phyloP scores from a whole-genome alignment of 2,888 invertebrate species.

The Ecliptopera silaceata region DNA sequence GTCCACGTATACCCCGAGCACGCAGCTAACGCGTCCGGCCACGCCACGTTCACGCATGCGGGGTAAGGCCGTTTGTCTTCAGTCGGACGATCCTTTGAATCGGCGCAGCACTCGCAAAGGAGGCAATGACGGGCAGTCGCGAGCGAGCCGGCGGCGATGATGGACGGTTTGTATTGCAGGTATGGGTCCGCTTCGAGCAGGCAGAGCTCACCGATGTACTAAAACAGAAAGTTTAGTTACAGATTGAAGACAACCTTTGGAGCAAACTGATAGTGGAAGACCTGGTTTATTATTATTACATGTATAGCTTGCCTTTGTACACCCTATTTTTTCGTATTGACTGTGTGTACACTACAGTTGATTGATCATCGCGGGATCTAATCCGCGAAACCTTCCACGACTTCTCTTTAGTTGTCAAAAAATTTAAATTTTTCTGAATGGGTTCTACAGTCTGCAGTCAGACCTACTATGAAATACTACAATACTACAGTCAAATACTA shows the following conservation, averaged over 20 bases:
- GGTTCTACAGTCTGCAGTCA: too few species aligned
- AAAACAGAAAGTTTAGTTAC: constrained; percentile 13
- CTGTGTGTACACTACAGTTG: too few species aligned
- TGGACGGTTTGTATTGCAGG: constrained; percentile 91
- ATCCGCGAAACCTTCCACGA: too few species aligned
- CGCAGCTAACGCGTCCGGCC: constrained; percentile 86
- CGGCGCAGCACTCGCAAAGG: constrained; percentile 60
- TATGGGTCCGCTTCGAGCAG: constrained; percentile 94
- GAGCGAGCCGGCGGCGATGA: constrained; percentile 91
- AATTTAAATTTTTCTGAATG: too few species aligned
- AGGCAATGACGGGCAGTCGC: constrained; percentile 91
- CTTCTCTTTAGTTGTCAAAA: too few species aligned
- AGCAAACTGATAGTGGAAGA: too few species aligned
- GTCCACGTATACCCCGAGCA: constrained; percentile 86
- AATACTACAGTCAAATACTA: too few species aligned
- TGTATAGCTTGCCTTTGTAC: too few species aligned
- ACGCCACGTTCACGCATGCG: constrained; percentile 71
- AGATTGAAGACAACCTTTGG: neutral
- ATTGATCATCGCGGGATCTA: too few species aligned
- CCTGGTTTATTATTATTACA: too few species aligned
- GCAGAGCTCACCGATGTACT: constrained; percentile 93
- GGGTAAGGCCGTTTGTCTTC: constrained; percentile 12
- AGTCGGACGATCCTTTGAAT: constrained; percentile 13
- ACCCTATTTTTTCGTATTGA: too few species aligned
- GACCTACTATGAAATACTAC: too few species aligned